phyloP scores from a whole-genome alignment of 2,113 vertebrate species.

The Stigmatopora argus region DNA sequence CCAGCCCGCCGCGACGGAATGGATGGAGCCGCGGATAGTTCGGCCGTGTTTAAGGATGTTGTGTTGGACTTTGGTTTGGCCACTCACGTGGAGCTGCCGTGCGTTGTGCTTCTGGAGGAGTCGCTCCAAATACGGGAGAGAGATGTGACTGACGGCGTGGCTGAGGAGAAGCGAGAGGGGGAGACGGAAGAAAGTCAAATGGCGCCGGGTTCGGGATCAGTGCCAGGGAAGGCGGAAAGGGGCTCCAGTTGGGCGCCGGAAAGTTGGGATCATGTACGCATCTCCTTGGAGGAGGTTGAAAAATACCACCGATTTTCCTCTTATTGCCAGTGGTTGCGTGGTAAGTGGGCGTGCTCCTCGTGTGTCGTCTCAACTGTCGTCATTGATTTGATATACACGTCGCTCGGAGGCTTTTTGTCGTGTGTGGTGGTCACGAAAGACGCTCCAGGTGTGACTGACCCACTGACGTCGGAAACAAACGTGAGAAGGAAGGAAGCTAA shows the following conservation, averaged over 20 bases:
- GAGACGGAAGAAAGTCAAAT: background rate
- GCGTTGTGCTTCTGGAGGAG: background rate
- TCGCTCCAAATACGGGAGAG: background rate
- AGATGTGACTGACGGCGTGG: background rate
- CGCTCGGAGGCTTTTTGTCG: background rate
- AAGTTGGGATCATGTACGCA: constrained; percentile 38
- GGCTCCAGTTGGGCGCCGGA: constrained; percentile 24
- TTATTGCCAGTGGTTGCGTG: constrained; percentile 60
- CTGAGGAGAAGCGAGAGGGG: constrained; percentile 5
- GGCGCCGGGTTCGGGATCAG: constrained; percentile 1
- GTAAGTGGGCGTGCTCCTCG: constrained; percentile 47
- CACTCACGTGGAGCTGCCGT: constrained; percentile 4
- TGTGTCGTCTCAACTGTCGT: background rate
- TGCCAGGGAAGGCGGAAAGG: constrained; percentile 12
- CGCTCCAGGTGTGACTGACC: constrained; percentile 61
- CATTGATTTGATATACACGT: too few species aligned
- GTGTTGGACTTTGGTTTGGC: constrained; percentile 35
- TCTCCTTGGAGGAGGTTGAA: constrained; percentile 65
- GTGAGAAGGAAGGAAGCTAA: constrained; percentile 43
- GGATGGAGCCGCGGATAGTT: constrained; percentile 34
- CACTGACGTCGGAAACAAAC: constrained; percentile 61
- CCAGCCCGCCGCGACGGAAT: constrained; percentile 25
- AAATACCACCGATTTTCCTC: constrained; percentile 60
- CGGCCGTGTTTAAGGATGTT: constrained; percentile 16
- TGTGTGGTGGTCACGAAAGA: constrained; percentile 47